Conservation (phyloP, 2,888 invertebrate genomes). For the Dryococelus australis region DNA sequence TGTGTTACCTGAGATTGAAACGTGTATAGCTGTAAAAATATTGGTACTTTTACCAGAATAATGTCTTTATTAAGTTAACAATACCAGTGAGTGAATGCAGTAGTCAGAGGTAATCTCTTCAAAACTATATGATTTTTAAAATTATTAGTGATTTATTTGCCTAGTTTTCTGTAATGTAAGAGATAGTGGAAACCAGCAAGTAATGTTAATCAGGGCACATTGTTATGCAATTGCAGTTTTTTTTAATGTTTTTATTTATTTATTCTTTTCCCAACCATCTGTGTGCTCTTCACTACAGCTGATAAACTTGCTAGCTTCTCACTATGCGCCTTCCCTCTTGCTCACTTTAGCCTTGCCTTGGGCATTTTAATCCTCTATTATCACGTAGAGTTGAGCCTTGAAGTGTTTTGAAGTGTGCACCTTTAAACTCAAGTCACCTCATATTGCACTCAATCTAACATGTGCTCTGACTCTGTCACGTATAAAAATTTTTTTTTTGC, state of each 20-base stretch:
- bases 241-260: constrained; percentile 12
- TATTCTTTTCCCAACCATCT: constrained; percentile 4
- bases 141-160: background rate
- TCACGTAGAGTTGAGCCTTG: constrained; percentile 16
- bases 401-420: constrained; percentile 13
- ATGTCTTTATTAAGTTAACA: background rate
- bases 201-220: background rate
- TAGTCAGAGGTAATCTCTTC: background rate
- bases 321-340: constrained; percentile 24
- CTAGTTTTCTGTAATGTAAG: background rate
- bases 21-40: no score
- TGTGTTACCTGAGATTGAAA: no score
- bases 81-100: background rate
- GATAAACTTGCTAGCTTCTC: constrained; percentile 31
- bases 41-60: background rate
- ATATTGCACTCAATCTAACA: background rate
- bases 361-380: constrained; percentile 1
- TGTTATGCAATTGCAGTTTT: background rate
- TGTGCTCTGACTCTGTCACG: background rate
- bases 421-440: background rate
- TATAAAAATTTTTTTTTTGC: background rate
- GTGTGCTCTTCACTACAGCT: constrained; percentile 20
- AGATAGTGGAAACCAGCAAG: constrained; percentile 22
- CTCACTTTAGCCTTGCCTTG: constrained; percentile 21
- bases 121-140: no score